Evolutionary conservation across 2,797 vertebrate species (phyloP).

Genomic region (Enteromius treurensis): DNA sequence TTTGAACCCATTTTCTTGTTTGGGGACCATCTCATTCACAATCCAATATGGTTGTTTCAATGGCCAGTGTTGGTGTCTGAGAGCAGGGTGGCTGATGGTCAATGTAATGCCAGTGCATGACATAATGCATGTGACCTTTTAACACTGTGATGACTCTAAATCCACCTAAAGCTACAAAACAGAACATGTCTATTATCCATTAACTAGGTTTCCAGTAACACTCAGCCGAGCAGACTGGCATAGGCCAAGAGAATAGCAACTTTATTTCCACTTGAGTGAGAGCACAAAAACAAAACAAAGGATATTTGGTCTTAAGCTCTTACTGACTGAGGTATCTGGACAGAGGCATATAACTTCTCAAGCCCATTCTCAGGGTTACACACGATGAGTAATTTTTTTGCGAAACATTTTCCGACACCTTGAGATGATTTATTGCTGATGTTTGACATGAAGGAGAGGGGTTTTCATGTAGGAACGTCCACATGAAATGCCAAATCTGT

Average conservation of each 20-base stretch:
- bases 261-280: constrained; percentile 70
- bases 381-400: constrained; percentile 56
- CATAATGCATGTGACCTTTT: neutral
- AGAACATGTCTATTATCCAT: neutral
- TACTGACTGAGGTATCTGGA: constrained; percentile 54
- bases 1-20: neutral
- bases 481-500: constrained; percentile 69
- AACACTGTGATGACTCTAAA: constrained; percentile 10
- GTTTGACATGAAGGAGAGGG: constrained; percentile 50
- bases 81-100: neutral
- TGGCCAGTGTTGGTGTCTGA: neutral
- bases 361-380: constrained; percentile 78
- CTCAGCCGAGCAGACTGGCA: neutral
- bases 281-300: constrained; percentile 54
- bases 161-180: neutral
- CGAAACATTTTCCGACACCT: constrained; percentile 56
- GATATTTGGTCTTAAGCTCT: constrained; percentile 67
- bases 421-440: constrained; percentile 59
- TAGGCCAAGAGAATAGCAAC: constrained; percentile 30
- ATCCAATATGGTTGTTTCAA: neutral
- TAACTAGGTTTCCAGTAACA: neutral
- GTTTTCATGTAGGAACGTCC: constrained; percentile 61
- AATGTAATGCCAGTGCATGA: neutral
- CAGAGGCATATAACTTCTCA: constrained; percentile 64
- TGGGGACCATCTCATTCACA: constrained; percentile 4